These are phyloP conservation scores for Periophthalmus modestus DNA, from an alignment of 2,113 vertebrate species.

Conservation along the genomic window DNA sequence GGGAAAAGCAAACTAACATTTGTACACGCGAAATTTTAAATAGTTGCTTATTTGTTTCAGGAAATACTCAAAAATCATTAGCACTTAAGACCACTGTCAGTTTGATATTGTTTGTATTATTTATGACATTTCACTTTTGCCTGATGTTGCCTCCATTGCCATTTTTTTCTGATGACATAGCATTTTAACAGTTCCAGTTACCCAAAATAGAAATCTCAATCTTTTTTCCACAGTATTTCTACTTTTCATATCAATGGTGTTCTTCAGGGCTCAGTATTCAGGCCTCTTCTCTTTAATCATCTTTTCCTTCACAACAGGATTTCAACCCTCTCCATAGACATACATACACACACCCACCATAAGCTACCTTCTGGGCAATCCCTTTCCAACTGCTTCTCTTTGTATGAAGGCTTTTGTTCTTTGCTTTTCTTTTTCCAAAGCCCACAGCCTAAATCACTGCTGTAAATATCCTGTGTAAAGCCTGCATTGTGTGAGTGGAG, in stretches of 20 bases:
- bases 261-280: background rate
- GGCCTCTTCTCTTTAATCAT: background rate
- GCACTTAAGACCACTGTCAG: too few relatives aligned
- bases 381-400: background rate
- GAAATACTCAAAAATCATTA: too few relatives aligned
- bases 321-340: background rate
- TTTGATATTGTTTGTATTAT: too few relatives aligned
- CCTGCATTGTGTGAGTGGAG: constrained; percentile 1
- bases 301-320: background rate
- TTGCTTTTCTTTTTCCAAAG: background rate
- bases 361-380: background rate
- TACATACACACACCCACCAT: background rate
- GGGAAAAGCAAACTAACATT: too few relatives aligned
- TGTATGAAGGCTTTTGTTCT: background rate
- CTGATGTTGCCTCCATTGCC: too few relatives aligned
- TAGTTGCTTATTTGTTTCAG: too few relatives aligned
- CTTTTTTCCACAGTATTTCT: background rate
- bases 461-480: background rate
- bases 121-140: too few relatives aligned
- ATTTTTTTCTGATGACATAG: too few relatives aligned
- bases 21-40: too few relatives aligned
- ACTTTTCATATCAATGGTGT: background rate
- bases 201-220: too few relatives aligned
- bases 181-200: too few relatives aligned
- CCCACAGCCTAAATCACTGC: background rate